A percentile compares a stretch with the other conserved stretches of the same genome.
phyloP scores from a whole-genome alignment of 2,797 vertebrate genomes.

The Chelonia mydas region DNA sequence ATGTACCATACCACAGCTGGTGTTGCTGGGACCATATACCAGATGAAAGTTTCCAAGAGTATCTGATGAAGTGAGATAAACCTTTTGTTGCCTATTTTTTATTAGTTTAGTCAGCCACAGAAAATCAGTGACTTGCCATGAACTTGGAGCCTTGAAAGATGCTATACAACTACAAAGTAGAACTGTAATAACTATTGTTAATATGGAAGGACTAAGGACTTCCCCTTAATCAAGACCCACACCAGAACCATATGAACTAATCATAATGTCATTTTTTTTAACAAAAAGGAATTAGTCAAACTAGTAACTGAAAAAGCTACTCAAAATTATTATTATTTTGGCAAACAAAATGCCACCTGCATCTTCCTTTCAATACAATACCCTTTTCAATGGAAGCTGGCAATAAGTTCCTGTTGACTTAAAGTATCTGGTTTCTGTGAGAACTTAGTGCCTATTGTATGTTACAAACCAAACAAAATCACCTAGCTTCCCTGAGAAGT shows the following conservation, averaged over 20 bases:
- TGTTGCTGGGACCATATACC: slow-evolving; percentile 49
- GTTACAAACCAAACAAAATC: background rate
- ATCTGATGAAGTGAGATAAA: slow-evolving; percentile 3
- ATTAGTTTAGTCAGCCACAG: background rate
- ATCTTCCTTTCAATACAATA: background rate
- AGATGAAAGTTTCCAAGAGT: slow-evolving; percentile 33
- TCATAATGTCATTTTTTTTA: background rate
- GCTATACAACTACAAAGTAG: background rate
- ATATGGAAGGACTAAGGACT: background rate
- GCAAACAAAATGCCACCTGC: background rate
- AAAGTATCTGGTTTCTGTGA: background rate
- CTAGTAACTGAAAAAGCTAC: background rate
- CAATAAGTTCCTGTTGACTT: background rate
- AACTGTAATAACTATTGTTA: background rate
- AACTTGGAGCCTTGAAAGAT: slow-evolving; percentile 14
- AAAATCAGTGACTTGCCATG: background rate
- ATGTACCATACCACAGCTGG: slow-evolving; percentile 41
- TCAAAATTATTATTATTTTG: background rate
- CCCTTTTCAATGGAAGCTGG: background rate
- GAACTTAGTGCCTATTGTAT: background rate
- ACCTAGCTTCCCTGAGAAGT: background rate
- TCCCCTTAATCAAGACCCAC: background rate
- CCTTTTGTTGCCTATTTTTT: slow-evolving; percentile 37
- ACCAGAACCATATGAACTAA: background rate
- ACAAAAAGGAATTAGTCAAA: background rate